Conservation (phyloP, 2,888 invertebrate species). For the Byasa hedistus region DNA sequence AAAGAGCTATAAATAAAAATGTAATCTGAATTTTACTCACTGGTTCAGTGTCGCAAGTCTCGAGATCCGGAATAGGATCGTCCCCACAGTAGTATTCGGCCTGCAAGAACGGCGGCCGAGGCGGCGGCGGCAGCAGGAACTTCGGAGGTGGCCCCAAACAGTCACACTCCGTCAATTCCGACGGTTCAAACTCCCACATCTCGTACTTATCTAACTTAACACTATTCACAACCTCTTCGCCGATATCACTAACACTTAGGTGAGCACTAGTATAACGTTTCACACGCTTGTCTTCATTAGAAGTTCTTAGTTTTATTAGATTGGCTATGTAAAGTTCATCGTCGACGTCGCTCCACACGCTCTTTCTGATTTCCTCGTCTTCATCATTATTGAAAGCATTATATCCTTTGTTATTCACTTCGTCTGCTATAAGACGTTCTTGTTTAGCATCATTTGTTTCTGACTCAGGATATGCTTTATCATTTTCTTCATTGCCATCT, state of each 20-base stretch:
- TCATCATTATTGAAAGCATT: conserved; percentile 50
- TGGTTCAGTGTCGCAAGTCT: conserved; percentile 88
- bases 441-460: conserved; percentile 31
- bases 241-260: conserved; percentile 72
- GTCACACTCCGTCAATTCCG: conserved; percentile 86
- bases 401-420: conserved; percentile 39
- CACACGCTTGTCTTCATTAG: conserved; percentile 68
- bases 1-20: too few species aligned
- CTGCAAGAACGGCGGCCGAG: conserved; percentile 85
- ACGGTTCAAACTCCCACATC: conserved; percentile 86
- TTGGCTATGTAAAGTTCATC: conserved; percentile 77
- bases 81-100: conserved; percentile 85
- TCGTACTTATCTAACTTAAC: conserved; percentile 78
- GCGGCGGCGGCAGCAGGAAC: conserved; percentile 87
- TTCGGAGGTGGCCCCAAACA: conserved; percentile 87
- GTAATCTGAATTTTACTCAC: conserved; percentile 72
- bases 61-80: conserved; percentile 84
- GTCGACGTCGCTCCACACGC: conserved; percentile 74
- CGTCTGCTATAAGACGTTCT: conserved; percentile 59
- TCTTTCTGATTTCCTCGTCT: conserved; percentile 66
- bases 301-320: conserved; percentile 67
- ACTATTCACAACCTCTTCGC: conserved; percentile 78
- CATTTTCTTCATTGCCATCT: conserved; percentile 38
- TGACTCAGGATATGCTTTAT: conserved; percentile 24
- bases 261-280: conserved; percentile 72